Conservation (phyloP, 2,113 vertebrate species). For the Ranitomeya variabilis region DNA sequence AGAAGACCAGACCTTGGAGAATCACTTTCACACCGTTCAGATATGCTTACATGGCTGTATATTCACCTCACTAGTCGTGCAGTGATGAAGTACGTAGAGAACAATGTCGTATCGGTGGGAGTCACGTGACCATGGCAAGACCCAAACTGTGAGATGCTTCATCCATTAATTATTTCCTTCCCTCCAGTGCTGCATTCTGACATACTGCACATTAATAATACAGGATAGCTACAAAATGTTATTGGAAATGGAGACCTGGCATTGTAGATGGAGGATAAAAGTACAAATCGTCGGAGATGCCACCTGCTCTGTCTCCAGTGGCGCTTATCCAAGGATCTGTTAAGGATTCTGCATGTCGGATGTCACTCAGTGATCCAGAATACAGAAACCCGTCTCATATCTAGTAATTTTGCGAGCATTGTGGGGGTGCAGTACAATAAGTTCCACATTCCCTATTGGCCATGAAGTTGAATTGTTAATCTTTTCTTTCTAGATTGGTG, state of each 20-base stretch:
- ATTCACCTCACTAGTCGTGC: not conserved
- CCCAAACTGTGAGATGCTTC: not conserved
- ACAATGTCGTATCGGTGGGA: not conserved
- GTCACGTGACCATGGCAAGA: not conserved
- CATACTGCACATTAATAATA: constrained; percentile 19
- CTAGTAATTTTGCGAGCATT: too few species aligned
- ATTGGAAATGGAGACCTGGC: constrained; percentile 18
- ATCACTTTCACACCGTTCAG: not conserved
- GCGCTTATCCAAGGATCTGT: too few species aligned
- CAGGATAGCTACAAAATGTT: constrained; percentile 22
- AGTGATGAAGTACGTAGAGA: not conserved
- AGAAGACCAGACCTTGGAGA: not conserved
- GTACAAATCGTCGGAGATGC: not conserved
- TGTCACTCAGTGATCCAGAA: too few species aligned
- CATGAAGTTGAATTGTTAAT: too few species aligned
- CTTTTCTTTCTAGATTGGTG: too few species aligned
- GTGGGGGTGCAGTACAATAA: too few species aligned
- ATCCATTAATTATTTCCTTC: constrained; percentile 29
- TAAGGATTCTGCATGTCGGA: too few species aligned
- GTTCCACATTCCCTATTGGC: too few species aligned
- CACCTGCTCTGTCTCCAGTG: too few species aligned
- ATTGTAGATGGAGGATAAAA: not conserved
- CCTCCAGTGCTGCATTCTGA: not conserved
- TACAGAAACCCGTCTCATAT: too few species aligned
- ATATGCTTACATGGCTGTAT: not conserved